Evolutionary conservation across 2,797 vertebrate genomes (phyloP), one percentile per base, ranked within the genome.

Genomic region (Amphiprion clarkii): DNA sequence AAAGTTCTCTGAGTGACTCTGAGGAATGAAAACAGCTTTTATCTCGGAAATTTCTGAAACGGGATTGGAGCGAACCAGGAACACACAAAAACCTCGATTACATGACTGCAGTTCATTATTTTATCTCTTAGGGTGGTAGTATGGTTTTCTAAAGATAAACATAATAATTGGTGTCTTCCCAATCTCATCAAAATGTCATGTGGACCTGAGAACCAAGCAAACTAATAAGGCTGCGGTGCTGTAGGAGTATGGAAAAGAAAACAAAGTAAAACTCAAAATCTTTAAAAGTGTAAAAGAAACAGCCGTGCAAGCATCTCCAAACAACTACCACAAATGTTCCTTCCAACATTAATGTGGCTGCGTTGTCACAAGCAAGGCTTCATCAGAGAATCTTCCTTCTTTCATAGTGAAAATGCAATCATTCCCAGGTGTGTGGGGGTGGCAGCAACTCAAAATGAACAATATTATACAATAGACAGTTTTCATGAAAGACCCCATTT

Each of bases 1-100:
- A 77, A 71, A 75, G 52, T 67, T 72, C 21, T 69, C 14, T 11
- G 48, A 59, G 11, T n/a, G 51, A 25, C 21, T 69, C 14, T 17
- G 48, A 59, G 13, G 17, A 54, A 25, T 54, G 33, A 48, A 36
- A 54, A 27, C 44, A 62, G 69, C 5, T 75, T 73, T 64, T 52
- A 67, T 53, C 29, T 68, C 39, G 69, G 19, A 4, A 25, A 65
- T 13, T 59, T 27, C 12, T 31, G 16, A 68, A 62, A 53, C 25
- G 14, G 23, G 7, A 67, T 7, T 0, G 13, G 6, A 1, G 13
- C 21, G 11, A 67, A 58, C 2, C 6, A 49, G 23, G 51, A 31
- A 55, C 21, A 56, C 25, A 36, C 33, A 67, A 21, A 53, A 67
- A 64, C 13, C 11, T 6, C 3, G 70, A 56, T 8, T 36, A 1